Evolutionary conservation across 2,113 vertebrate genomes (phyloP).

Genomic region (Synodontis membranacea): DNA sequence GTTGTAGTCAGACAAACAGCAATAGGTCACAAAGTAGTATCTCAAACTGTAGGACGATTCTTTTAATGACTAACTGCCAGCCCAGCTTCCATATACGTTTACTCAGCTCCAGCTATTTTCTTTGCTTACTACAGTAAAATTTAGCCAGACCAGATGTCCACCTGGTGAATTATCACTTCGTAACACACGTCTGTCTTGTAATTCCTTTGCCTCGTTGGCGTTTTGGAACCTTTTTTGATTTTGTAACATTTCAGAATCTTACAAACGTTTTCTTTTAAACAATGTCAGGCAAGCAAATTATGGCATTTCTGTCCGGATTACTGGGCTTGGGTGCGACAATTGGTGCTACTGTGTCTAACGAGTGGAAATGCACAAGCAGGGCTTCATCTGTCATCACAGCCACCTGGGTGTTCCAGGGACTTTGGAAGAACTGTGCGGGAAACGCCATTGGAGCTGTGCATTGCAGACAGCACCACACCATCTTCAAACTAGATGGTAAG

Average conservation of each 20-base stretch:
- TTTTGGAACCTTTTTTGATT: conserved; percentile 47
- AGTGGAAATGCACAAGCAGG: conserved; percentile 89
- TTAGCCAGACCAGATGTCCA: conserved; percentile 49
- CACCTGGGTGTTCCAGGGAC: conserved; percentile 92
- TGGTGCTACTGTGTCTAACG: conserved; percentile 83
- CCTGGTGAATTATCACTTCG: conserved; percentile 68
- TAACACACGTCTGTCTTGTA: conserved; percentile 71
- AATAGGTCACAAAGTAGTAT: not conserved
- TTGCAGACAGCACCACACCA: conserved; percentile 84
- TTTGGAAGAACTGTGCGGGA: conserved; percentile 94
- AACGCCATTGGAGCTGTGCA: conserved; percentile 90
- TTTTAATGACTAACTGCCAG: conserved; percentile 63
- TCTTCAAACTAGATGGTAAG: conserved; percentile 87
- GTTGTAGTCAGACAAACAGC: conserved; percentile 45
- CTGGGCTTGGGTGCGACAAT: conserved; percentile 84
- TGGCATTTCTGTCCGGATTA: conserved; percentile 81
- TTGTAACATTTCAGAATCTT: conserved; percentile 19
- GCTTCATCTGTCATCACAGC: conserved; percentile 92
- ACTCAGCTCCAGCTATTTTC: conserved; percentile 38
- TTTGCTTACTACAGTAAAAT: conserved; percentile 40
- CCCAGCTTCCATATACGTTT: conserved; percentile 44
- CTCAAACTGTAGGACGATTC: conserved; percentile 8
- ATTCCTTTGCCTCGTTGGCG: conserved; percentile 55
- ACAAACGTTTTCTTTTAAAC: not conserved
- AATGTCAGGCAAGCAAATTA: conserved; percentile 85